Percentiles rank a stretch among this genome's conserved stretches.
These are phyloP conservation scores for Parasteatoda lunata DNA, from an alignment of 2,888 invertebrate species.

Conservation along the genomic window DNA sequence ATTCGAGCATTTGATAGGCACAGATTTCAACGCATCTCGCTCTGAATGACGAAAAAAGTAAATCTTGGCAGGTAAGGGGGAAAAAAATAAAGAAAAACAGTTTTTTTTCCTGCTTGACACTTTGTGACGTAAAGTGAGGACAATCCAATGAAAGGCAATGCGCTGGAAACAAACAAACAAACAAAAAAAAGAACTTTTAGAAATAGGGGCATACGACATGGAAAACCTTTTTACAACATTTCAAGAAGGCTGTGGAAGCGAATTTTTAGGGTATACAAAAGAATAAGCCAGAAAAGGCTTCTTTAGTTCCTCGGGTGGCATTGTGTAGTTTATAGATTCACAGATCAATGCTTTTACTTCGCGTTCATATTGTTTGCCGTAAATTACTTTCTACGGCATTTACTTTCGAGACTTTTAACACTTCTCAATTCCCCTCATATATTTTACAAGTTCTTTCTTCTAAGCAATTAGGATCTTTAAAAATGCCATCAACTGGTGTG, in stretches of 20 bases:
- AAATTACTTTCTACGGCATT: too few relatives aligned
- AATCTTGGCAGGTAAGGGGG: neutral
- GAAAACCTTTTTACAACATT: constrained; percentile 55
- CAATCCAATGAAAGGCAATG: constrained; percentile 31
- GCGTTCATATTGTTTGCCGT: neutral
- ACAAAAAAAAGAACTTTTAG: constrained; percentile 9
- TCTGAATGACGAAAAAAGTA: neutral
- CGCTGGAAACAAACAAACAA: neutral
- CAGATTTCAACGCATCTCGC: constrained; percentile 19
- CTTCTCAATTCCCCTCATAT: too few relatives aligned
- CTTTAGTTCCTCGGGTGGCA: neutral
- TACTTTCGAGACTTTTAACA: too few relatives aligned
- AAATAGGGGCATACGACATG: constrained; percentile 24
- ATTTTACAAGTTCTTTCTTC: too few relatives aligned
- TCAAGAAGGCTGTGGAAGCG: constrained; percentile 1
- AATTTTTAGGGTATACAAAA: constrained; percentile 8
- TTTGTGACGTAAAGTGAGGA: constrained; percentile 32
- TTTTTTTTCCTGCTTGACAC: constrained; percentile 2
- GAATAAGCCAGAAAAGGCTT: neutral
- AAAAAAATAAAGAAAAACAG: neutral
- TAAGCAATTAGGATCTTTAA: too few relatives aligned
- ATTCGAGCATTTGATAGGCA: constrained; percentile 16
- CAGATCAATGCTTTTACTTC: neutral
- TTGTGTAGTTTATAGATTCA: neutral
- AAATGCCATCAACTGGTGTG: too few relatives aligned